Conservation (phyloP, 2,888 invertebrate genomes). For the Frankliniella fusca region DNA sequence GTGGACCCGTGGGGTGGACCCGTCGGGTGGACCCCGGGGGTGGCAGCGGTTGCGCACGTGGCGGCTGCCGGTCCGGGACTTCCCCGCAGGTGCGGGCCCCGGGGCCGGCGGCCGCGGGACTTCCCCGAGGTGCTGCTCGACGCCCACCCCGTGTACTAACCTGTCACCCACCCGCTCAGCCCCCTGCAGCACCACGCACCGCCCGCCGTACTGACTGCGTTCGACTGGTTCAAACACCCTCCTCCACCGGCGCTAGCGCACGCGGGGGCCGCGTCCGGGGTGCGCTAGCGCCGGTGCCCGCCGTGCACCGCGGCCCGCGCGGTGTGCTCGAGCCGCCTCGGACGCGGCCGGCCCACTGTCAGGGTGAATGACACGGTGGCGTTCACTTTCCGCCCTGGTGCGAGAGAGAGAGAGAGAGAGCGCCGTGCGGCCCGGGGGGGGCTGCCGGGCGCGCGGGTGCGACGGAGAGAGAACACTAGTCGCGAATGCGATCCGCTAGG, state of each 20-base stretch:
- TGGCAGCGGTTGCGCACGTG: too few species aligned
- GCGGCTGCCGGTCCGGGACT: not conserved
- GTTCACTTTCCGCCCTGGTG: not conserved
- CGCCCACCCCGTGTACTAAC: not conserved
- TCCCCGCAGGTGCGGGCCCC: not conserved
- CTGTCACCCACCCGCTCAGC: not conserved
- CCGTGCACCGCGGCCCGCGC: not conserved
- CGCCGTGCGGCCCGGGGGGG: not conserved
- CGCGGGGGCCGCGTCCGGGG: not conserved
- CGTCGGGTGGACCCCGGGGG: too few species aligned
- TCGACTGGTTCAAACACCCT: not conserved
- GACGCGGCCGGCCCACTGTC: not conserved
- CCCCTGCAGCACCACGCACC: too few species aligned
- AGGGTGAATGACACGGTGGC: conserved; percentile 11
- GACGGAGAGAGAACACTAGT: not conserved
- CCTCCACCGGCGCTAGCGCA: not conserved
- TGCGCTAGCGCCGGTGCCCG: not conserved
- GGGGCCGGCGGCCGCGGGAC: not conserved
- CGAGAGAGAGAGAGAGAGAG: not conserved
- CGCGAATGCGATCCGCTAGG: not conserved
- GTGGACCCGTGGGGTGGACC: too few species aligned
- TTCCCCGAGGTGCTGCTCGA: not conserved
- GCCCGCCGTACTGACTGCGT: too few species aligned
- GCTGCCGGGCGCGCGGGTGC: not conserved
- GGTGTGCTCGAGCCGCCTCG: not conserved